Evolutionary conservation across 2,113 vertebrate genomes (phyloP).

Genomic region (Hemiscyllium ocellatum): DNA sequence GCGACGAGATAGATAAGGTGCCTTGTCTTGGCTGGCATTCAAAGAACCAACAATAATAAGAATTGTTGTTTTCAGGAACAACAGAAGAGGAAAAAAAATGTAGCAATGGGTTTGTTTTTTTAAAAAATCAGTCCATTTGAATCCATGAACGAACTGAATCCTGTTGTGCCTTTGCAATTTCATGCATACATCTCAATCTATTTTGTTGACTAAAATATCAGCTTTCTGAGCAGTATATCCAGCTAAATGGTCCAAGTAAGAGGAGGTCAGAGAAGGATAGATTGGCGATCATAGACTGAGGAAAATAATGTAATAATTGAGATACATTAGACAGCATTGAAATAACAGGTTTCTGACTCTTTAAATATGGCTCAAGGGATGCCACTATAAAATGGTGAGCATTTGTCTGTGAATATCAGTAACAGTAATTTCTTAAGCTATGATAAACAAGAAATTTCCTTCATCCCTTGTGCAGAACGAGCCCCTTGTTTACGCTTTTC

Average conservation of each 20-base stretch:
- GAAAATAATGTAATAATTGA: background rate
- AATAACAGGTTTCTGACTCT: background rate
- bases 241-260: background rate
- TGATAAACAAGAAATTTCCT: background rate
- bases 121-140: background rate
- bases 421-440: background rate
- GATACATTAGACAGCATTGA: background rate
- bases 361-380: background rate
- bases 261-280: background rate
- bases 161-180: background rate
- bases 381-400: background rate
- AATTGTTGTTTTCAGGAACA: background rate
- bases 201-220: background rate
- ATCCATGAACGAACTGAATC: background rate
- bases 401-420: background rate
- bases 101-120: background rate
- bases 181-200: background rate
- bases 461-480: background rate
- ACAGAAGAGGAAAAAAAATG: background rate
- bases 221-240: background rate
- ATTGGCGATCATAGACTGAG: background rate
- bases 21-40: background rate
- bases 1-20: background rate
- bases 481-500: background rate
- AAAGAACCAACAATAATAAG: background rate